phyloP scores from a whole-genome alignment of 2,113 vertebrate genomes.

The Labeo catla region DNA sequence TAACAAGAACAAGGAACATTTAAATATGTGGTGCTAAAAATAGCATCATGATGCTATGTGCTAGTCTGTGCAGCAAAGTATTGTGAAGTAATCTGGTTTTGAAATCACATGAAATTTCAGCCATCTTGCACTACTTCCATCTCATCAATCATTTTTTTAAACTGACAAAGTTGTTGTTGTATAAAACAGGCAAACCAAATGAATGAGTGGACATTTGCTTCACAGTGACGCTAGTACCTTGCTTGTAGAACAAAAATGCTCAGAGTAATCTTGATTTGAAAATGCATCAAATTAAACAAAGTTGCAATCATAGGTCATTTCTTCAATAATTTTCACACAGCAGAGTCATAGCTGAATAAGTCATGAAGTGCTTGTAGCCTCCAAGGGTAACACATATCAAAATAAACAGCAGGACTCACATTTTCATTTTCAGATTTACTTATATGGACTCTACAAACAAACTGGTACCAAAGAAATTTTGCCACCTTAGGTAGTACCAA shows the following conservation, averaged over 20 bases:
- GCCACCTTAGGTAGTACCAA: constrained; percentile 8
- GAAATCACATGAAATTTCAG: too few relatives aligned
- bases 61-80: too few relatives aligned
- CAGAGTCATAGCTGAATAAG: not conserved
- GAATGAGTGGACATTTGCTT: not conserved
- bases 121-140: too few relatives aligned
- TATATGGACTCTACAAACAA: too few relatives aligned
- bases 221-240: not conserved
- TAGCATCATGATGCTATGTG: too few relatives aligned
- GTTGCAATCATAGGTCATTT: not conserved
- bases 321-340: not conserved
- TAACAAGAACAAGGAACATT: not conserved
- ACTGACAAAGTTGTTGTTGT: not conserved
- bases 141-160: too few relatives aligned
- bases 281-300: not conserved
- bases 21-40: too few relatives aligned
- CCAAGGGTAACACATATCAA: too few relatives aligned
- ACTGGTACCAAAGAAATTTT: constrained; percentile 33
- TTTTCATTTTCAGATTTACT: not conserved
- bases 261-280: not conserved
- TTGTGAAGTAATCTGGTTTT: too few relatives aligned
- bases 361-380: too few relatives aligned
- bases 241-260: not conserved
- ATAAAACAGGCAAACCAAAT: not conserved
- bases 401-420: too few relatives aligned